Evolutionary conservation across 2,113 vertebrate genomes (phyloP), one percentile per base, ranked within the genome.

Genomic region (Leuciscus idus): DNA sequence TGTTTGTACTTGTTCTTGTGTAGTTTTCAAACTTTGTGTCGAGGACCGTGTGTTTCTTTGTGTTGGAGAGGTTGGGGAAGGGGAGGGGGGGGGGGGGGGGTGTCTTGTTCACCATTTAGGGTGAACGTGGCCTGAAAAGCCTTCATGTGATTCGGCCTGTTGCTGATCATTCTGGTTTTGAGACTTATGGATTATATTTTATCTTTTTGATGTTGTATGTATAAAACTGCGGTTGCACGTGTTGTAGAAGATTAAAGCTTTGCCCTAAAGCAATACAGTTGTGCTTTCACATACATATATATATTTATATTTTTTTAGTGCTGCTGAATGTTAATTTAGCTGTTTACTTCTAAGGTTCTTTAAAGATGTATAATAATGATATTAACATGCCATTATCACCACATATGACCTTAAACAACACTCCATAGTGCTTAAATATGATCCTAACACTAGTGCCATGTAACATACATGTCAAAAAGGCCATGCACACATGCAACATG

Each of bases 41-140:
- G 62, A 48, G 62, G 81, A 8, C 9, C 80, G 48, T 83, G 81
- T 73, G 52, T 84, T 73, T 73, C 81, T 83, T 83, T 83, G 81
- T 83, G 81, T 83, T 57, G 68, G 26, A 70, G 76, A 81, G 33
- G 57, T 2, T 46, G 61, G 43, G 39, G 84, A 7, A 9, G 43
- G 43, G 36, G 26, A 26, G 26, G 36, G 17, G 15, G 28, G 4
- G 8, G 21, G 84, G 23, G 11, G 36, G 48, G 57, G 78, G 19
- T 46, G 79, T 72, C 30, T 36, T 74, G 68, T 59, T 39, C 64
- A 57, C 78, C 55, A 11, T 64, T 4, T 21, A 72, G 83, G 73
- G 68, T 72, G 72, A 86, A 48, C 80, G 80, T 57, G 79, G 64
- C 74, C 52, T 48, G 46, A 84, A 43, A 43, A 79, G 74, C 81